Base-by-base conservation (phyloP, 2,888 invertebrate genomes). In the Synanthedon vespiformis region DNA sequence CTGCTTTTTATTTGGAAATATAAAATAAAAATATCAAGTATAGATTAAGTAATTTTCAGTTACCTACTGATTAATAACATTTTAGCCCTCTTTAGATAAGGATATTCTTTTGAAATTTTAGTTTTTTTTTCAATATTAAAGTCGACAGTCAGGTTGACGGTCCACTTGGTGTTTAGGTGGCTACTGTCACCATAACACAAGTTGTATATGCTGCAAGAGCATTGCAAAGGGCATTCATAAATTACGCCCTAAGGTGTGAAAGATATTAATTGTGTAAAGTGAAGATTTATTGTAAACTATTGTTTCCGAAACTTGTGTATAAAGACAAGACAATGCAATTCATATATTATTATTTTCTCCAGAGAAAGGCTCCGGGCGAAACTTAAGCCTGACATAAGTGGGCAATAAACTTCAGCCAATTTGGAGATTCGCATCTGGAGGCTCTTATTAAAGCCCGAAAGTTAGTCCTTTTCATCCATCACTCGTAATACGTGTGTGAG, bases 381-480 rank as follows among this genome's bases (percentile, higher is more conserved):
- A 86, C 83, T 84, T 85, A 86, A 87, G 86, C 86, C 82, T 83
- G 85, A 87, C 86, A 87, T 87, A 87, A 87, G 86, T 86, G 86
- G 84, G 86, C 86, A 86, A 86, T 87, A 87, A 87, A 87, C 84
- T 86, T 86, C 83, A 86, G 77, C 86, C 86, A 86, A 87, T 87
- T 87, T 87, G 80, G 85, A 87, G 86, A 87, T 87, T 86, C 86
- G 86, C 86, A 87, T 87, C 86, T 87, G 86, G 84, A 84, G 85
- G 86, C 75, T 85, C 84, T 86, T 87, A 87, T 87, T 86, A 87
- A 87, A 87, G 86, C 86, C 86, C 86, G 86, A 87, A 87, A 86
- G 86, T 87, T 87, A 86, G 86, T 87, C 86, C 84, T 86, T 86
- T 87, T 85, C 87, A 87, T 87, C 87, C 87, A 87, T 87, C 87